Evolutionary conservation across 2,888 invertebrate genomes (phyloP).

Genomic region (Criorhina ranunculi): DNA sequence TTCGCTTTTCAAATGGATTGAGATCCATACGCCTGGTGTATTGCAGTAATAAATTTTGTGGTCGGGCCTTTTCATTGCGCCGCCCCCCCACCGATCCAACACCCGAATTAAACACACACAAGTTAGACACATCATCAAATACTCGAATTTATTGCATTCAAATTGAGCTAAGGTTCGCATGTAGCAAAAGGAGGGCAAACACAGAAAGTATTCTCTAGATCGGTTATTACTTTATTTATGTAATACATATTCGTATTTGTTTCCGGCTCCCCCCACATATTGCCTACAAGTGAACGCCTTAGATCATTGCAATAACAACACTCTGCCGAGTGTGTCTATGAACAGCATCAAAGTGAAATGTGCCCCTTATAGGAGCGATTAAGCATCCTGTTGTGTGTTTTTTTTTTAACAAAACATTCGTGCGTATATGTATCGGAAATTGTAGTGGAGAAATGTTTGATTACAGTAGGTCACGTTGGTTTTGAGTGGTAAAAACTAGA

Average conservation of each 20-base stretch:
- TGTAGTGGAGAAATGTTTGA: too few relatives aligned
- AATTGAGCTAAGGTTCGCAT: slow-evolving; percentile 9
- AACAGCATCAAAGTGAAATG: slow-evolving; percentile 38
- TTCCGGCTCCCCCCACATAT: neutral
- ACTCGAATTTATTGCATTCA: slow-evolving; percentile 40
- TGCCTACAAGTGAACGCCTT: neutral
- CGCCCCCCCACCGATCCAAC: neutral
- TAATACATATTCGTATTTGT: slow-evolving; percentile 20
- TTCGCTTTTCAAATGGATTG: slow-evolving; percentile 3
- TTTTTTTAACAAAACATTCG: neutral
- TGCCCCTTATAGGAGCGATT: slow-evolving; percentile 1
- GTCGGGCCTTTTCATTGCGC: neutral
- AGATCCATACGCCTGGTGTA: neutral
- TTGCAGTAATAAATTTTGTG: slow-evolving; percentile 28
- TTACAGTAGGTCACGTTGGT: too few relatives aligned
- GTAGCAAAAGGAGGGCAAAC: neutral
- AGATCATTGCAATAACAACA: slow-evolving; percentile 29
- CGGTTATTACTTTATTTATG: slow-evolving; percentile 45
- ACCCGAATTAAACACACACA: slow-evolving; percentile 9
- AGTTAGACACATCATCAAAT: slow-evolving; percentile 37
- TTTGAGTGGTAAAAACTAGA: too few relatives aligned
- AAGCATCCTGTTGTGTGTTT: slow-evolving; percentile 18
- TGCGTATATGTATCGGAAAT: too few relatives aligned
- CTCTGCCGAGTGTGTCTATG: neutral
- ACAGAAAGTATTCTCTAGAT: neutral